Evolutionary conservation across 2,113 vertebrate genomes (phyloP).

Genomic region (Ivindomyrus marchei): DNA sequence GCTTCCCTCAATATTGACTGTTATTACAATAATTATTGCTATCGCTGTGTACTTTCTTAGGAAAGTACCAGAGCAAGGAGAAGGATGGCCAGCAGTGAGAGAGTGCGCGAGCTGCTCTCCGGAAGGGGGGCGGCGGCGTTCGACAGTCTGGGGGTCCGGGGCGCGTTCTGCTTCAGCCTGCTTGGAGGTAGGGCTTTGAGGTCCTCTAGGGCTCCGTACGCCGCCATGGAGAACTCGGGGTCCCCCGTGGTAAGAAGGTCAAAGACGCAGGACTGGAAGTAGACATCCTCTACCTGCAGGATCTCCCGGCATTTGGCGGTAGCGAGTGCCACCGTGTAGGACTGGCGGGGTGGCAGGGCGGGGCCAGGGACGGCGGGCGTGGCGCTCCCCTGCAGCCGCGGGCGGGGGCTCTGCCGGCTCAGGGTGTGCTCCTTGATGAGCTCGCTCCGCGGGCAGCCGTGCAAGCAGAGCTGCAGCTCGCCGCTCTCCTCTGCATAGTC

Average conservation of each 20-base stretch:
- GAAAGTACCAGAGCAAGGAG: conserved; percentile 48
- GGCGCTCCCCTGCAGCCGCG: conserved; percentile 38
- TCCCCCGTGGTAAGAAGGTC: conserved; percentile 74
- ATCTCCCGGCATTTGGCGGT: conserved; percentile 66
- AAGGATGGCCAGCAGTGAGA: conserved; percentile 34
- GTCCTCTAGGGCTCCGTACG: conserved; percentile 68
- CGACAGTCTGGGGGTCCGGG: conserved; percentile 47
- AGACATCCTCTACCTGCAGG: conserved; percentile 72
- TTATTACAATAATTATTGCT: not conserved
- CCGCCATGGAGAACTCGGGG: conserved; percentile 70
- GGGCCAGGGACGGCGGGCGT: not conserved
- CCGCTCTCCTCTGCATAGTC: conserved; percentile 56
- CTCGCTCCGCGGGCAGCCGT: conserved; percentile 70
- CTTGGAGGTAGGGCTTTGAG: conserved; percentile 69
- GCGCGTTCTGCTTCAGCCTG: conserved; percentile 62
- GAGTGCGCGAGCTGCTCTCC: not conserved
- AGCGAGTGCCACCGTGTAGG: conserved; percentile 64
- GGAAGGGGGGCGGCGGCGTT: conserved; percentile 28
- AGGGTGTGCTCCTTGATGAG: conserved; percentile 71
- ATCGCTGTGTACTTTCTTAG: conserved; percentile 23
- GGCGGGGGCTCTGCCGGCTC: conserved; percentile 48
- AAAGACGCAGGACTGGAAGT: conserved; percentile 78
- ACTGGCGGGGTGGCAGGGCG: conserved; percentile 46
- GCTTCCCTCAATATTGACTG: conserved; percentile 36
- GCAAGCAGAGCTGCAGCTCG: conserved; percentile 70